These are phyloP conservation scores for Drosophila kikkawai DNA, from an alignment of 1,140 invertebrate species.

Conservation along the genomic window DNA sequence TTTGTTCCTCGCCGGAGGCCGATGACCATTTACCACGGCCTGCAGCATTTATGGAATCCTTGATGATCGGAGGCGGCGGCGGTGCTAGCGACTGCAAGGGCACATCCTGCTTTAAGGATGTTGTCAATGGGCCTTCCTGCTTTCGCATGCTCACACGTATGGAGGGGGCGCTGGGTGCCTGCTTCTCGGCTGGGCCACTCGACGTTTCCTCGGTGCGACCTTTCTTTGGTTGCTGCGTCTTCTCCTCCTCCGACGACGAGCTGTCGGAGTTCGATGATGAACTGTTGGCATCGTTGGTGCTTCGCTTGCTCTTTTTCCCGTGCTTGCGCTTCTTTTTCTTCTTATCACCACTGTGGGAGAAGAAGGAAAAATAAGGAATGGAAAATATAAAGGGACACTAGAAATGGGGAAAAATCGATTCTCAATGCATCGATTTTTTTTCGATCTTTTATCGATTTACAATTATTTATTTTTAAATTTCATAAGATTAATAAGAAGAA, in stretches of 20 bases:
- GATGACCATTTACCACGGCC: slow-evolving; percentile 81
- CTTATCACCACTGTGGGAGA: slow-evolving; percentile 61
- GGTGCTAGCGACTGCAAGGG: slow-evolving; percentile 38
- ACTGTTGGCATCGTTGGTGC: slow-evolving; percentile 76
- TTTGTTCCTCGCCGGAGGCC: slow-evolving; percentile 22
- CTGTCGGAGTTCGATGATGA: slow-evolving; percentile 68
- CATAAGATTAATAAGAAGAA: no score
- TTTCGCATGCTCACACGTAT: slow-evolving; percentile 90
- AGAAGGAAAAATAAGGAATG: background rate
- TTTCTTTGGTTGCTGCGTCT: slow-evolving; percentile 83
- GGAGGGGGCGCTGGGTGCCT: slow-evolving; percentile 86
- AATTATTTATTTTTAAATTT: no score
- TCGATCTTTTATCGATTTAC: no score
- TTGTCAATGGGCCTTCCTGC: slow-evolving; percentile 83
- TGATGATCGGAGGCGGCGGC: slow-evolving; percentile 64
- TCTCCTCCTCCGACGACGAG: slow-evolving; percentile 85
- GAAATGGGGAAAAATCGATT: no score
- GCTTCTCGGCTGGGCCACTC: slow-evolving; percentile 76
- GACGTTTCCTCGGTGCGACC: slow-evolving; percentile 24
- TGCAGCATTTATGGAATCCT: slow-evolving; percentile 50
- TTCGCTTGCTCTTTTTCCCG: slow-evolving; percentile 86
- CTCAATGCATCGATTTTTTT: no score
- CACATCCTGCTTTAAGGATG: slow-evolving; percentile 12
- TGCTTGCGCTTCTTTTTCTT: slow-evolving; percentile 88
- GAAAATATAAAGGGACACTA: no score